Conservation (phyloP, 2,113 vertebrate species). For the Tychaedon coryphoeus region DNA sequence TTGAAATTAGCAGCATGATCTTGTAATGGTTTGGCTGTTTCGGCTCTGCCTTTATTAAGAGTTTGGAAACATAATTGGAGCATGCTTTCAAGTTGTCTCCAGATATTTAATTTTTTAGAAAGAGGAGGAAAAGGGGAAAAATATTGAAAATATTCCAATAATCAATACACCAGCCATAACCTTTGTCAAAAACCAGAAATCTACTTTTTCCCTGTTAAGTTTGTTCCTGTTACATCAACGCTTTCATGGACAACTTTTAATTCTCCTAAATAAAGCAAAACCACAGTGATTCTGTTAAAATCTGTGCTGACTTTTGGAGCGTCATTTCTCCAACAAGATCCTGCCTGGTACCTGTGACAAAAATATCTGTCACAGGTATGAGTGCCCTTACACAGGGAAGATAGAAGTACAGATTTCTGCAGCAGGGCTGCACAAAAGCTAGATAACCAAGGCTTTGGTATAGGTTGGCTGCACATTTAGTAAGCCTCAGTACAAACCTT, state of each 20-base stretch:
- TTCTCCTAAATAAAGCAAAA: not conserved
- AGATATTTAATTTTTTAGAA: not conserved
- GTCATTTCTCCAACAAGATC: not conserved
- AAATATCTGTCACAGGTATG: rapidly evolving
- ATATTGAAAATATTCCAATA: not conserved
- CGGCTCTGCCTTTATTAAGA: not conserved
- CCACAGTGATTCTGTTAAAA: not conserved
- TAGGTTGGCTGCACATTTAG: not conserved
- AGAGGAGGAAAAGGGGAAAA: rapidly evolving
- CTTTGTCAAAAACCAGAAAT: not conserved
- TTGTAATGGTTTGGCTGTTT: not conserved
- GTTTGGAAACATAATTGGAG: not conserved
- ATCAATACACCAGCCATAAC: not conserved
- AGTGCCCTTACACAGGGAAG: not conserved
- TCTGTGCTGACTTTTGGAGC: not conserved
- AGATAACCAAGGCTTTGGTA: not conserved
- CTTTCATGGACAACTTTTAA: not conserved
- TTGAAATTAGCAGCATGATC: not conserved
- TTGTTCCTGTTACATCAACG: not conserved
- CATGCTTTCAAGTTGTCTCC: not conserved
- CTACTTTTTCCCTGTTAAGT: not conserved
- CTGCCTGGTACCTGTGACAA: not conserved
- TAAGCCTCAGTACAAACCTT: not conserved
- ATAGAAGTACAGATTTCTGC: not conserved
- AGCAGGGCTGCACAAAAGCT: not conserved